phyloP scores from a whole-genome alignment of 2,113 vertebrate genomes.

The Globicephala melas region DNA sequence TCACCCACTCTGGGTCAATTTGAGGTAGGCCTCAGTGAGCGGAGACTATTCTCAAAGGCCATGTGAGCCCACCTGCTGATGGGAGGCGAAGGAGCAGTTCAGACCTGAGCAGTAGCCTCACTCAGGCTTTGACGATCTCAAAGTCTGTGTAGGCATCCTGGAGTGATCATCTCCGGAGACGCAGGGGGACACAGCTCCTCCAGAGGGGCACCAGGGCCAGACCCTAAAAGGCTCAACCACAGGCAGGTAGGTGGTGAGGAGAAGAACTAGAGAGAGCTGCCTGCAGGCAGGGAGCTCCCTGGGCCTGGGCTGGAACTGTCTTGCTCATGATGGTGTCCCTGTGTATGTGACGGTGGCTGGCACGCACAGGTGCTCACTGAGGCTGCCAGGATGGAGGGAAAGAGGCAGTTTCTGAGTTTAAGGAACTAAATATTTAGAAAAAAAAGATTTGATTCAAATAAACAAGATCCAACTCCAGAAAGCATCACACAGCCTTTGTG shows the following conservation, averaged over 20 bases:
- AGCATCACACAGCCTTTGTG: not conserved
- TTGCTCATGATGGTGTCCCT: too few relatives aligned
- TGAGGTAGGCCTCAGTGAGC: not conserved
- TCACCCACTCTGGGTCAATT: not conserved
- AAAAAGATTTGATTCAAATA: not conserved
- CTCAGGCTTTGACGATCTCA: not conserved
- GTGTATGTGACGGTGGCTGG: not conserved
- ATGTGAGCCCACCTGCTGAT: not conserved
- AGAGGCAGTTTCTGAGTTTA: not conserved
- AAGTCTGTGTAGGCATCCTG: not conserved
- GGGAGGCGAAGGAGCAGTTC: not conserved
- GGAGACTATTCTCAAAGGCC: not conserved
- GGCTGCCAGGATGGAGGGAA: not conserved
- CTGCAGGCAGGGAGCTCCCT: not conserved
- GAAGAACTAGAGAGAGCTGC: not conserved
- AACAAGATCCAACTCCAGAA: not conserved
- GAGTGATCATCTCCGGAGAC: not conserved
- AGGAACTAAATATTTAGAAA: not conserved
- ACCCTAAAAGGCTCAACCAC: not conserved
- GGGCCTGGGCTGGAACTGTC: not conserved
- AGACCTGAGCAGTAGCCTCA: not conserved
- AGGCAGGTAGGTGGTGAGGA: not conserved
- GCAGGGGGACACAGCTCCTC: not conserved
- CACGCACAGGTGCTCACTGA: not conserved
- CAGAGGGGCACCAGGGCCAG: not conserved